Conservation (phyloP, 2,888 invertebrate species). For the Archaeoteleia sp. region DNA sequence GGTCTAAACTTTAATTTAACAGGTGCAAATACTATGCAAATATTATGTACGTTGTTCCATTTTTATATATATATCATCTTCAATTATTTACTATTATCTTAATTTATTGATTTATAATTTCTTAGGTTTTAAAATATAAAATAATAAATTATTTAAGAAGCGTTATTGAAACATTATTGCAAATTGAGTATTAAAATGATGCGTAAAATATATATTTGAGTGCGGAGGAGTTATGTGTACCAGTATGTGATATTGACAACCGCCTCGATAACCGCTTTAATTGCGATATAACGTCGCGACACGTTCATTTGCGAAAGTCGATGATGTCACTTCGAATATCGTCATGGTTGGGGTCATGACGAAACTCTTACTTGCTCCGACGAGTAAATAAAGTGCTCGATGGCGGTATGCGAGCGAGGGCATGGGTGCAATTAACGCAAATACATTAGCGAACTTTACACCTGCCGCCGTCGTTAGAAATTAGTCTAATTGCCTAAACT, state of each 20-base stretch:
- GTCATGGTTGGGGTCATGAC: constrained; percentile 15
- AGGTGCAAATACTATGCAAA: too few species aligned
- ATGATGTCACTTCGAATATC: constrained; percentile 28
- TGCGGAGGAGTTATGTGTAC: too few species aligned
- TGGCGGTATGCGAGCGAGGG: background rate
- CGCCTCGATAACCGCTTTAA: constrained; percentile 12
- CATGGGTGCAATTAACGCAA: constrained; percentile 34
- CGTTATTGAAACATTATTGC: too few species aligned
- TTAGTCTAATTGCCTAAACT: constrained; percentile 38
- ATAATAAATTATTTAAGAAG: too few species aligned
- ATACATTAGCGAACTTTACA: constrained; percentile 40
- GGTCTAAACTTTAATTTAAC: too few species aligned
- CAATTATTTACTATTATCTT: too few species aligned
- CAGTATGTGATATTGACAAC: background rate
- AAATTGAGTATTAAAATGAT: too few species aligned
- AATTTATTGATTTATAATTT: too few species aligned
- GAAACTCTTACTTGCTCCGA: background rate
- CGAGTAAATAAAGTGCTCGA: background rate
- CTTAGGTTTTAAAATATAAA: too few species aligned
- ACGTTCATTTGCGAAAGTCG: constrained; percentile 28
- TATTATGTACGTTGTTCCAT: too few species aligned
- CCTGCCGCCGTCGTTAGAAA: constrained; percentile 39
- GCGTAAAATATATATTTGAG: background rate
- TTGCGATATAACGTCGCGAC: constrained; percentile 16
- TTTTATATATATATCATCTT: too few species aligned